Evolutionary conservation across 2,113 vertebrate genomes (phyloP).

Genomic region (Micronycteris hirsuta): DNA sequence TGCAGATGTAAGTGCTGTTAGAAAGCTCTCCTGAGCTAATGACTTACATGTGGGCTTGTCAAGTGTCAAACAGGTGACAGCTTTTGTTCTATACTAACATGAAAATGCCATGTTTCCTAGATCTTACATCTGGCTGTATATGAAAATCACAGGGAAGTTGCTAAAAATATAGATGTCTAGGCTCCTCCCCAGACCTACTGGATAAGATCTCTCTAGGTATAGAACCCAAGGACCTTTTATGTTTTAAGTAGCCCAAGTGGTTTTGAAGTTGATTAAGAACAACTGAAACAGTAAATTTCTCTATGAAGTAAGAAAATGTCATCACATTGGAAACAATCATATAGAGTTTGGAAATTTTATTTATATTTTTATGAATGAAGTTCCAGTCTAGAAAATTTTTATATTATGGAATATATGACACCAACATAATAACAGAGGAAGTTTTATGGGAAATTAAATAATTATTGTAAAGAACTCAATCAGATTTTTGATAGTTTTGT

Average conservation of each 20-base stretch:
- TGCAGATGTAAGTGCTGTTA: not conserved
- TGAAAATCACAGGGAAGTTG: constrained; percentile 10
- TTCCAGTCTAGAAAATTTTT: not conserved
- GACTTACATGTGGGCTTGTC: not conserved
- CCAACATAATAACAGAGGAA: not conserved
- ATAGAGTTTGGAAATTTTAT: not conserved
- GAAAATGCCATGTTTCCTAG: not conserved
- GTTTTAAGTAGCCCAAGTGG: not conserved
- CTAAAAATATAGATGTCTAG: constrained; percentile 26
- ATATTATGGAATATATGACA: not conserved
- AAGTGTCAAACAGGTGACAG: not conserved
- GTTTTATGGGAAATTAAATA: not conserved
- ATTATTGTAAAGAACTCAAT: not conserved
- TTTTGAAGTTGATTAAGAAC: constrained; percentile 25
- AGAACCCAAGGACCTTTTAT: not conserved
- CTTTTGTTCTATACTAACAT: not conserved
- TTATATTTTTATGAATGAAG: not conserved
- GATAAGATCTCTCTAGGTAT: not conserved
- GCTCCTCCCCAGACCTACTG: not conserved
- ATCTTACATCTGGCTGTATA: not conserved
- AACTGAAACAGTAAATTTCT: not conserved
- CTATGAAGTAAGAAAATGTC: not conserved
- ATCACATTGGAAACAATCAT: not conserved
- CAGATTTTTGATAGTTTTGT: not conserved
- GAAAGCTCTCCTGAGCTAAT: not conserved